These are phyloP conservation scores for Rhinolophus ferrumequinum DNA, from an alignment of 2,113 vertebrate species.

Conservation along the genomic window DNA sequence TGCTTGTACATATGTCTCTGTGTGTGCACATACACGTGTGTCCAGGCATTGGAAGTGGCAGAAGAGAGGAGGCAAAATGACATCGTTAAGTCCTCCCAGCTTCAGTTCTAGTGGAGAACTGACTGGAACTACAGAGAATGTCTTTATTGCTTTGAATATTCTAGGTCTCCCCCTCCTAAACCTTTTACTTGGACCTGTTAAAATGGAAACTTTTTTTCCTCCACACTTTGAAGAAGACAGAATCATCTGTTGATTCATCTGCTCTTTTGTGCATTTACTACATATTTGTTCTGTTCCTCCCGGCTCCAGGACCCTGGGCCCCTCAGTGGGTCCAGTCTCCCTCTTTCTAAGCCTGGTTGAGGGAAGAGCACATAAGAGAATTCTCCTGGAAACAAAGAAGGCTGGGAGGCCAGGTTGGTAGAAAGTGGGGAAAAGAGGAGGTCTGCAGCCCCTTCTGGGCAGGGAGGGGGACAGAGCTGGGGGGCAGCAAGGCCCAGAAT, in stretches of 20 bases:
- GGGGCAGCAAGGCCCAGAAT: neutral
- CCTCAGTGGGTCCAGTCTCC: neutral
- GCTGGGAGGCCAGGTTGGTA: neutral
- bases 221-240: neutral
- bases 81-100: no score
- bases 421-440: neutral
- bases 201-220: neutral
- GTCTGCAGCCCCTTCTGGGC: neutral
- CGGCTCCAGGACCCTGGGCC: neutral
- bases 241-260: neutral
- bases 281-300: neutral
- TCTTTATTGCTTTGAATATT: neutral
- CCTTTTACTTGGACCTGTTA: neutral
- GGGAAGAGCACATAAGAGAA: neutral
- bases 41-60: neutral
- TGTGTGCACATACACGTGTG: neutral
- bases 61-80: neutral
- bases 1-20: neutral
- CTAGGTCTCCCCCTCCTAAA: neutral
- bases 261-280: neutral
- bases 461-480: neutral
- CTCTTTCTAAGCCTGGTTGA: neutral
- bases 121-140: neutral
- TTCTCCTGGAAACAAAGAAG: constrained; percentile 39
- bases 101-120: neutral